phyloP scores from a whole-genome alignment of 2,888 invertebrate genomes.

The Oeneis ivallda region DNA sequence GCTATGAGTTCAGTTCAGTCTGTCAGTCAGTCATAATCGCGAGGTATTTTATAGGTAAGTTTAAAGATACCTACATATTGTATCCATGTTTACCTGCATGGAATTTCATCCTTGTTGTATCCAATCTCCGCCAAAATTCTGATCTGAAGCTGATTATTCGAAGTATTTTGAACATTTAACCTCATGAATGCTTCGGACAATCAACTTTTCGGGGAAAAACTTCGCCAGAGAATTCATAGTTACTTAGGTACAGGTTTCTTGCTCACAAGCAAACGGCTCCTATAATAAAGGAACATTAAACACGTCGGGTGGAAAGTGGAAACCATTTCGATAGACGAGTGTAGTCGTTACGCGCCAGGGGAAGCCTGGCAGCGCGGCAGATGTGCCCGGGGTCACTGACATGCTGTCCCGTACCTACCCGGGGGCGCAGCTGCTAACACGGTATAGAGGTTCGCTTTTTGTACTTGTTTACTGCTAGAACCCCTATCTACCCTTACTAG shows the following conservation, averaged over 20 bases:
- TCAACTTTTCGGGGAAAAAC: too few species aligned
- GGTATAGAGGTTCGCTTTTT: slow-evolving; percentile 57
- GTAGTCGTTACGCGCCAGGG: slow-evolving; percentile 59
- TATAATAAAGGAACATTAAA: slow-evolving; percentile 28
- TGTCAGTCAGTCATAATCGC: too few species aligned
- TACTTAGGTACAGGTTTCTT: not conserved
- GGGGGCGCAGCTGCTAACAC: slow-evolving; percentile 63
- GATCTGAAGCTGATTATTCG: too few species aligned
- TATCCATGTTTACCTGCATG: too few species aligned
- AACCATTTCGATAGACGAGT: slow-evolving; percentile 50
- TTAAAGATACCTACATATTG: too few species aligned
- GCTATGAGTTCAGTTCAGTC: too few species aligned
- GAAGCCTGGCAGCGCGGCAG: slow-evolving; percentile 61
- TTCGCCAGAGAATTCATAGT: not conserved
- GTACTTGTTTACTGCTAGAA: slow-evolving; percentile 36
- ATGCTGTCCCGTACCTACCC: slow-evolving; percentile 46
- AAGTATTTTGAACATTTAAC: too few species aligned
- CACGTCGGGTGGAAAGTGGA: slow-evolving; percentile 32
- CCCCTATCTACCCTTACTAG: slow-evolving; percentile 17
- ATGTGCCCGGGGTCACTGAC: slow-evolving; percentile 69
- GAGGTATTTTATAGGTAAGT: too few species aligned
- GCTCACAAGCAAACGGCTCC: slow-evolving; percentile 2
- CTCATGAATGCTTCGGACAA: too few species aligned
- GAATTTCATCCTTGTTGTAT: too few species aligned
- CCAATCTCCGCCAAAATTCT: too few species aligned